Evolutionary conservation across 2,113 vertebrate genomes (phyloP), one percentile per base, ranked within the genome.

Genomic region (Eupsittula cactorum): DNA sequence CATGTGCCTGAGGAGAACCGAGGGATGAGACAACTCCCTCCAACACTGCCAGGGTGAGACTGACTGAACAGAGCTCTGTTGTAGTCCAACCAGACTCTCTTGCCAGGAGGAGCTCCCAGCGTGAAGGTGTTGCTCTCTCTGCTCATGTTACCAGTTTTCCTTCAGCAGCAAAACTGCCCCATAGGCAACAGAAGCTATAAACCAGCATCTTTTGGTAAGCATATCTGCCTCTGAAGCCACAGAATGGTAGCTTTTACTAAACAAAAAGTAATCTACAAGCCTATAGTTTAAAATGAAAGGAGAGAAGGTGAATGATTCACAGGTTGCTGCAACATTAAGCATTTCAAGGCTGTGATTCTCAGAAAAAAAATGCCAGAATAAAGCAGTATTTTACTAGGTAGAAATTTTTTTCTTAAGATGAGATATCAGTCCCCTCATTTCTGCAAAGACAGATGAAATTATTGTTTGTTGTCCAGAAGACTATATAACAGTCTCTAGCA

Each of bases 361-460:
- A 85, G 18, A 53, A 59, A 80, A 80, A 74, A 68, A 52, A 14
- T 28, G 57, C 11, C 25, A 78, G 19, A 70, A 49, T 17, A 82
- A 95, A 69, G 39, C 10, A 77, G 60, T 77, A 20, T 46, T 84
- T 88, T 28, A 84, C 31, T 55, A 67, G 13, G n/a, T 15, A 90
- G 63, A 65, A 86, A 59, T 2, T 1, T 6, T 60, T 62, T 60
- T 59, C 24, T 93, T 60, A 87, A 55, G 20, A 4, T 15, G 28
- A 65, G 35, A 7, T 74, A 82, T 17, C 0, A 0, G 57, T 11
- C 1, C 4, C 3, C 9, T 79, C 9, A 28, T 44, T 84, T 89
- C 50, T 75, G 19, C 19, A 52, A 21, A 29, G 33, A 59, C 37
- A 18, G 33, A 64, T 59, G 50, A 82, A 52, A 81, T 42, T 65